Evolutionary conservation across 2,888 invertebrate species (phyloP).

Genomic region (Protodeltote pygarga): DNA sequence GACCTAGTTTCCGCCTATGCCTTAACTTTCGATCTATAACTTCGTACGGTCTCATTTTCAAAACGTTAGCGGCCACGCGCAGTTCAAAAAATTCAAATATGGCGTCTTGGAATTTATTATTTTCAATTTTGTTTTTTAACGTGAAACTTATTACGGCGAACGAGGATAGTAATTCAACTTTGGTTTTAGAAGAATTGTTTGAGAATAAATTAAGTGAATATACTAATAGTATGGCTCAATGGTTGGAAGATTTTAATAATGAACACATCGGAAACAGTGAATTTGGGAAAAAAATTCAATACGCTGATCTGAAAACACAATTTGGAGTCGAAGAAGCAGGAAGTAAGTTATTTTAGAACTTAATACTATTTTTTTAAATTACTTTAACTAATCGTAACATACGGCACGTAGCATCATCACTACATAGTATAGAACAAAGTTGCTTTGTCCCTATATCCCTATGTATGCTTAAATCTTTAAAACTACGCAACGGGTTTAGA

Average conservation of each 20-base stretch:
- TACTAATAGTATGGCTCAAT: conserved; percentile 49
- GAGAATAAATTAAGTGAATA: conserved; percentile 59
- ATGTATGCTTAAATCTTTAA: too few species aligned
- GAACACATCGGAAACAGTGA: conserved; percentile 63
- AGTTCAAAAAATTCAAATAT: conserved; percentile 52
- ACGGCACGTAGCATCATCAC: too few species aligned
- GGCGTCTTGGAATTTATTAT: conserved; percentile 27
- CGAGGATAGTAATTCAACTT: conserved; percentile 28
- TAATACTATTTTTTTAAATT: too few species aligned
- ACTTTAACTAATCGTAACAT: too few species aligned
- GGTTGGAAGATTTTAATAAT: conserved; percentile 72
- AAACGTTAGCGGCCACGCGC: conserved; percentile 52
- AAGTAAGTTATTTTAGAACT: conserved; percentile 63
- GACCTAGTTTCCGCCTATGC: too few species aligned
- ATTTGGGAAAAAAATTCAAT: conserved; percentile 65
- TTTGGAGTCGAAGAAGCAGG: conserved; percentile 34
- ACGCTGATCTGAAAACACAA: conserved; percentile 68
- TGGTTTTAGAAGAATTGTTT: conserved; percentile 57
- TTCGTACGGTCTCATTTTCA: conserved; percentile 54
- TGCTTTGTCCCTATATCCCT: too few species aligned
- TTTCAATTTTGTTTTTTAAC: conserved; percentile 28
- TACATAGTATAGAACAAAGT: too few species aligned
- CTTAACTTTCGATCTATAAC: conserved; percentile 4
- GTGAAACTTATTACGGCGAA: conserved; percentile 22
- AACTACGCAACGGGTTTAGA: too few species aligned